These are phyloP conservation scores for Drosophila punjabiensis DNA, from an alignment of 1,140 invertebrate genomes.

Conservation along the genomic window DNA sequence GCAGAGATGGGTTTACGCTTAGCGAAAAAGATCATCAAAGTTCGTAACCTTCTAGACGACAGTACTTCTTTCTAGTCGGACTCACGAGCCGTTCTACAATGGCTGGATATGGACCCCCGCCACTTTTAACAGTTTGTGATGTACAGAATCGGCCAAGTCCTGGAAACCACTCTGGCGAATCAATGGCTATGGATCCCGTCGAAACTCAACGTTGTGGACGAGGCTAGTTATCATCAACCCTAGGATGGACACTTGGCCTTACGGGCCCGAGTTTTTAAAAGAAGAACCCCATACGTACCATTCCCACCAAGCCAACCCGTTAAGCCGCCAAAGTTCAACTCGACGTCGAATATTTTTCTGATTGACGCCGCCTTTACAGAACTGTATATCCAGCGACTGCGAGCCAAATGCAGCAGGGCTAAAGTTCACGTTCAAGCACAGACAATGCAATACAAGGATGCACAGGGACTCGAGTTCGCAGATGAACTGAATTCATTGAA, in stretches of 20 bases:
- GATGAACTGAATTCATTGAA: no score
- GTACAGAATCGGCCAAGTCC: constrained; percentile 5
- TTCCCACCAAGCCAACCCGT: background rate
- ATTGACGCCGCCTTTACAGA: no score
- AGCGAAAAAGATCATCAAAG: background rate
- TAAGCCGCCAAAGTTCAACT: no score
- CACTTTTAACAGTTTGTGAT: constrained; percentile 15
- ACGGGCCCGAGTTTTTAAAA: no score
- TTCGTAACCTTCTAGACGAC: background rate
- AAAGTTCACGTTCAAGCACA: no score
- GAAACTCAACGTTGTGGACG: constrained; percentile 2
- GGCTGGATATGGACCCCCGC: constrained; percentile 2
- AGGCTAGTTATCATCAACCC: background rate
- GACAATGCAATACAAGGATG: no score
- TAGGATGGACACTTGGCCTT: background rate
- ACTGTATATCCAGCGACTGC: no score
- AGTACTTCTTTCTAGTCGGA: background rate
- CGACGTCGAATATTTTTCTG: no score
- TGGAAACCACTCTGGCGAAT: background rate
- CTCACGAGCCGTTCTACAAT: no score
- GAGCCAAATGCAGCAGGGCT: no score
- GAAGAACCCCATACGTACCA: no score
- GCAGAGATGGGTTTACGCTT: background rate
- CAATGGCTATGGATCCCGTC: constrained; percentile 15
- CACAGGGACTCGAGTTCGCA: no score